These are phyloP conservation scores for Eremophila alpestris DNA, from an alignment of 2,797 vertebrate species.

Conservation along the genomic window DNA sequence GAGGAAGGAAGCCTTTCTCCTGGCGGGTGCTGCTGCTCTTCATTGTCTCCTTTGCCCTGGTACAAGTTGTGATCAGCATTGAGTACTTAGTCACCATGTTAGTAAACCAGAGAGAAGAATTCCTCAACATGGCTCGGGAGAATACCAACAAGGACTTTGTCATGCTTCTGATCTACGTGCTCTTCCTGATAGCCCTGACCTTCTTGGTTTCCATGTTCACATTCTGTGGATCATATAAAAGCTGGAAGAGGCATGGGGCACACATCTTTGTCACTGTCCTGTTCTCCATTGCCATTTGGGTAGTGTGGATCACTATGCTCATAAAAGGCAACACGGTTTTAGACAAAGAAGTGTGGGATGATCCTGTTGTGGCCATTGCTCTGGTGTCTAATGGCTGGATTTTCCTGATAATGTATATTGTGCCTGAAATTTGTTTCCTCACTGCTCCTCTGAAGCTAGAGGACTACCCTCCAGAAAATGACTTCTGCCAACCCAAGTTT, in stretches of 20 bases:
- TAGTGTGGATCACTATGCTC: slow-evolving; percentile 88
- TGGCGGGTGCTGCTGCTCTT: slow-evolving; percentile 72
- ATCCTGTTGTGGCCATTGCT: slow-evolving; percentile 84
- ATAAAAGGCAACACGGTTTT: slow-evolving; percentile 56
- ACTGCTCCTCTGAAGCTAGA: slow-evolving; percentile 71
- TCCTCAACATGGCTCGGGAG: not conserved
- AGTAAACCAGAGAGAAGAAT: slow-evolving; percentile 59
- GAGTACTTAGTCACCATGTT: slow-evolving; percentile 84
- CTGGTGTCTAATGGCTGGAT: slow-evolving; percentile 89
- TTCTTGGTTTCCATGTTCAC: slow-evolving; percentile 74
- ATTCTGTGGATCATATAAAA: slow-evolving; percentile 78
- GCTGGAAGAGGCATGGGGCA: slow-evolving; percentile 78
- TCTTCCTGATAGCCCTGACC: slow-evolving; percentile 81
- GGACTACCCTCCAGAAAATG: slow-evolving; percentile 73
- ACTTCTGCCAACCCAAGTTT: slow-evolving; percentile 70
- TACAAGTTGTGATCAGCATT: slow-evolving; percentile 86
- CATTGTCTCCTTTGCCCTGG: slow-evolving; percentile 77
- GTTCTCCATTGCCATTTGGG: slow-evolving; percentile 85
- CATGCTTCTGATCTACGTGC: slow-evolving; percentile 88
- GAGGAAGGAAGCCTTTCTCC: slow-evolving; percentile 68
- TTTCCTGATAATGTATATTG: slow-evolving; percentile 82
- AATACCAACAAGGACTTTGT: slow-evolving; percentile 80
- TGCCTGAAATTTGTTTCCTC: slow-evolving; percentile 83
- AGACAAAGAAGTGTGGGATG: slow-evolving; percentile 77
- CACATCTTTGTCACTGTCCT: slow-evolving; percentile 81